Conservation (phyloP, 2,888 invertebrate genomes). For the Napeogenes inachia region DNA sequence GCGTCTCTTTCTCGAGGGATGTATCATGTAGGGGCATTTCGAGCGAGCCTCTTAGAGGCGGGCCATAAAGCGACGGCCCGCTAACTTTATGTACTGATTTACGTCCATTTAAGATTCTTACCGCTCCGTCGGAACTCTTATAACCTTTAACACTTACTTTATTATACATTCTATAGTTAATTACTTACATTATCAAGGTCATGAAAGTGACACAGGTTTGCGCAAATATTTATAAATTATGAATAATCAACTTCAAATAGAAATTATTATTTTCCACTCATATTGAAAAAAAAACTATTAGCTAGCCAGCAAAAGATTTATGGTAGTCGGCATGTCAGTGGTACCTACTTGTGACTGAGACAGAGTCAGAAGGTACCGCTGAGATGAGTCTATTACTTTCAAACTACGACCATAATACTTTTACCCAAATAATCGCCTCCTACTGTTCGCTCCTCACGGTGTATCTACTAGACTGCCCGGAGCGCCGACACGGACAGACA, state of each 20-base stretch:
- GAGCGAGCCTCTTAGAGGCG: constrained; percentile 37
- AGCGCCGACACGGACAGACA: constrained; percentile 44
- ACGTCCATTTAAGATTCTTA: constrained; percentile 47
- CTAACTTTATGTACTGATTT: constrained; percentile 53
- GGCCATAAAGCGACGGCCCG: constrained; percentile 45
- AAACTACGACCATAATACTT: constrained; percentile 41
- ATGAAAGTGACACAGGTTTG: neutral
- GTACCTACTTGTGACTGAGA: constrained; percentile 32
- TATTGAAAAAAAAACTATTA: constrained; percentile 12
- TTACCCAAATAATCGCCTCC: constrained; percentile 39
- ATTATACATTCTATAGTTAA: neutral
- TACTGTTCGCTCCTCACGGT: constrained; percentile 52
- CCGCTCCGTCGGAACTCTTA: constrained; percentile 29
- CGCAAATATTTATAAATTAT: neutral
- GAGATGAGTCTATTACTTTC: constrained; percentile 44
- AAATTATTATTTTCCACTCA: constrained; percentile 11
- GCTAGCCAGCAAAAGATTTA: constrained; percentile 18
- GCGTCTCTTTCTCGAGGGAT: constrained; percentile 35
- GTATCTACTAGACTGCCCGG: constrained; percentile 37
- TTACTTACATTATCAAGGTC: neutral
- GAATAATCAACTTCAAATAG: neutral
- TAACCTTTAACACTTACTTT: constrained; percentile 25
- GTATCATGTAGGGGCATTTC: constrained; percentile 14
- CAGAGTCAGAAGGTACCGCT: constrained; percentile 29
- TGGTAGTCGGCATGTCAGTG: constrained; percentile 18